Base-by-base conservation (phyloP, 2,888 invertebrate species). In the Calameuta pallipes region DNA sequence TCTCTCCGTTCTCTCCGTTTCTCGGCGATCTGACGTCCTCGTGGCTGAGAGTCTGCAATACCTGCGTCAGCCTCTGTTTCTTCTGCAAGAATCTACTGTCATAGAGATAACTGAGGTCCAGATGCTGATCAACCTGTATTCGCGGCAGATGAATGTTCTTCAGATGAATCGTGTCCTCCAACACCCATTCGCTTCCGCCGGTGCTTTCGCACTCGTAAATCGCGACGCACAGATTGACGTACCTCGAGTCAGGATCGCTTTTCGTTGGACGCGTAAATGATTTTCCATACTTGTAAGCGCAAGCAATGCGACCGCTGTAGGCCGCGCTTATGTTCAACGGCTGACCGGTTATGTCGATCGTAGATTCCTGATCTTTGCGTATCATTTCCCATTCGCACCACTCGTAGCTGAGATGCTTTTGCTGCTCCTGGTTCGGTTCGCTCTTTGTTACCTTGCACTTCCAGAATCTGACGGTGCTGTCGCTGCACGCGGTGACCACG, bases 121-220 rank as follows among this genome's bases (percentile, higher is more conserved):
- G 93, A 91, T 96, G 96, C 75, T 96, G 95, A 84, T 97, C 97
- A 1, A 97, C 94, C 83, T 95, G 95, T 30, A 97, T 96, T 76
- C 96, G 92, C 0, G 97, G 97, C 84, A 98, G 92, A 89, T 97
- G 96, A 81, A 98, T 97, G 89, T 98, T 98, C 89, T 97, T 96
- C 86, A 99, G 92, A 84, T 98, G 97, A 84, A 99, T 98, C 0
- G 97, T 98, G 87, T 99, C 99, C 90, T 99, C 99, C 15, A 98
- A 92, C 73, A 98, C 94, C 99, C 99, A 99, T 88, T 96, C 96
- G 69, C 96, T 96, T 79, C 97, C 99, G 75, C 98, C 99, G 11
- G 98, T 98, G 83, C 99, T 99, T 92, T 99, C 99, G 91, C 99
- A 99, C 91, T 99, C 99, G 92, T 98, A 99, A 83, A 99, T 98